A percentile compares a stretch with the other conserved stretches of the same genome.
Conservation (phyloP, 2,888 invertebrate species). For the Drosophila paramelanica region DNA sequence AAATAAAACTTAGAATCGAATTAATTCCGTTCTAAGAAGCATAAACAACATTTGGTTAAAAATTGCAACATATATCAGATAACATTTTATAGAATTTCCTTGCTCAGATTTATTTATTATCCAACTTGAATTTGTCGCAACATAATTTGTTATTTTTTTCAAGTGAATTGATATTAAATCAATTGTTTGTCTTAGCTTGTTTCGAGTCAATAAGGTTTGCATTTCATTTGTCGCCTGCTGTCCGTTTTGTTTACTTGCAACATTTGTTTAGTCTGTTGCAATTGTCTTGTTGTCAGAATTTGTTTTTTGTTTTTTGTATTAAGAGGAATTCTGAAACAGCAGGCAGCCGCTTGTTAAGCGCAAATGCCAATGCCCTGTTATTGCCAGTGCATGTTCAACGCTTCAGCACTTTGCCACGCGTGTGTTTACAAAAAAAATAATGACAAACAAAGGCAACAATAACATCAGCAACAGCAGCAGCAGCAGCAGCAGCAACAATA, state of each 20-base stretch:
- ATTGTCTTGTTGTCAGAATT: slow-evolving; percentile 4
- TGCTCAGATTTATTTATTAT: neutral
- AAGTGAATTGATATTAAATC: neutral
- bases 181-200: neutral
- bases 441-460: slow-evolving; percentile 3
- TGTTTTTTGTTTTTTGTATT: neutral
- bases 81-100: neutral
- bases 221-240: slow-evolving; percentile 8
- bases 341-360: neutral
- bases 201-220: neutral
- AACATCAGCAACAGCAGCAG: neutral
- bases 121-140: neutral
- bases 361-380: slow-evolving; percentile 12
- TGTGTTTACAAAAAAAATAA: slow-evolving; percentile 16
- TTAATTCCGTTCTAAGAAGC: too few relatives aligned
- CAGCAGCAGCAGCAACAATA: neutral
- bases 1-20: too few relatives aligned
- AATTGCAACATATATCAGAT: too few relatives aligned
- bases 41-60: too few relatives aligned
- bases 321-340: neutral
- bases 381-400: slow-evolving; percentile 11
- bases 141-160: neutral
- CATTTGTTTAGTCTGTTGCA: slow-evolving; percentile 28
- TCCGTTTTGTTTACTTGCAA: slow-evolving; percentile 13
- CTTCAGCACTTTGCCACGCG: slow-evolving; percentile 14